These are phyloP conservation scores for Bruchidius siliquastri DNA, from an alignment of 2,888 invertebrate species.

Conservation along the genomic window DNA sequence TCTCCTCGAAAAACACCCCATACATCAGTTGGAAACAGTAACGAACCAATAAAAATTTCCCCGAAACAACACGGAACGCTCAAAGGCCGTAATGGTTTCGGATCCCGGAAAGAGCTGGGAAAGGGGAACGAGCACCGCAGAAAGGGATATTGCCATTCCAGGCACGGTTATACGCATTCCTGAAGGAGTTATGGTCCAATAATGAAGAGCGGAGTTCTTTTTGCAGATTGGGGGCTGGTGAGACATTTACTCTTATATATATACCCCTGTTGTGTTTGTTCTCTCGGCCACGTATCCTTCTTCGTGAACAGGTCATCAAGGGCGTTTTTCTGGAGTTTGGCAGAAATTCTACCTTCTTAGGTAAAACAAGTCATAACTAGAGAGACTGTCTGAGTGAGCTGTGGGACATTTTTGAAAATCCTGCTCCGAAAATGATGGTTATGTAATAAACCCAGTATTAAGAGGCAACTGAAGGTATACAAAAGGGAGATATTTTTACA, in stretches of 20 bases:
- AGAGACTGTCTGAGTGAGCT: too few species aligned
- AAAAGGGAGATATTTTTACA: too few species aligned
- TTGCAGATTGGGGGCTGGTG: slow-evolving; percentile 33
- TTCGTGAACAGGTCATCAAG: slow-evolving; percentile 33
- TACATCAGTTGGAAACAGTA: neutral
- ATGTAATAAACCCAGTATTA: too few species aligned
- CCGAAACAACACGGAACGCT: neutral
- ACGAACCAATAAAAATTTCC: neutral
- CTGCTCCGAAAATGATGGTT: too few species aligned
- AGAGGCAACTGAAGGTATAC: too few species aligned
- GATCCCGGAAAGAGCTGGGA: slow-evolving; percentile 5
- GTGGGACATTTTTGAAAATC: too few species aligned
- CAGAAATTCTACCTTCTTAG: too few species aligned
- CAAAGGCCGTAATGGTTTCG: neutral
- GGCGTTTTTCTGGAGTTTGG: slow-evolving; percentile 1
- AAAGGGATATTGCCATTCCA: slow-evolving; percentile 39
- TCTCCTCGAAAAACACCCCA: neutral
- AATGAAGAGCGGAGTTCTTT: slow-evolving; percentile 42
- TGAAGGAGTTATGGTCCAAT: slow-evolving; percentile 44
- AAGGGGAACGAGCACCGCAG: slow-evolving; percentile 24
- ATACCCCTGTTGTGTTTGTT: neutral
- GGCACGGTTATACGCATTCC: slow-evolving; percentile 41
- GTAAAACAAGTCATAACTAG: too few species aligned
- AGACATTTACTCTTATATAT: slow-evolving; percentile 25
- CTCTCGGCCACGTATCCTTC: slow-evolving; percentile 37